Evolutionary conservation across 2,797 vertebrate species (phyloP), one percentile per base, ranked within the genome.

Genomic region (Halcyon badia): DNA sequence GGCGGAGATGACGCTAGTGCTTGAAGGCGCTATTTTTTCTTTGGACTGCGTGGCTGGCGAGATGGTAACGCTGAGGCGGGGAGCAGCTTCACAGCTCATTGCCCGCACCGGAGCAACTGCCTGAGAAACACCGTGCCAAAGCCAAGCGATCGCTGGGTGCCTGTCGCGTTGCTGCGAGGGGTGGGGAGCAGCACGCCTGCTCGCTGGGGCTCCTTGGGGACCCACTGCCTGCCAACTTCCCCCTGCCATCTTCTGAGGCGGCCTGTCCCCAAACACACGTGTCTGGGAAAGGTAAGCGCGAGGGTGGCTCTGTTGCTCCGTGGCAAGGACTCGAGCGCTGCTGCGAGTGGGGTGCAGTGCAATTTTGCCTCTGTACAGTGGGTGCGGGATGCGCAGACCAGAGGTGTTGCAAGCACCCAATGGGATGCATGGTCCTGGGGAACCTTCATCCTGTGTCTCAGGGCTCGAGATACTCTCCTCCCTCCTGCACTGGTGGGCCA

Each of bases 221-320:
- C 46, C 66, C n/a, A 1, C 42, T 1, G 7, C 61, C 80, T 6
- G 42, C 44, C 79, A 14, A 11, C 62, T 33, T 31, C 60, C 35
- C 72, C 9, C 49, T 4, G 11, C 83, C 82, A 12, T 26, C 87
- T 64, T 17, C 12, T 2, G 30, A 39, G 49, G 35, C 10, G 14
- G 70, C 66, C 86, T 33, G 41, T 35, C 60, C 84, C 60, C 68
- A 20, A 1, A 1, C 2, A 52, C 92, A 92, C 75, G 70, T 93
- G 96, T 66, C 85, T 41, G 88, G n/a, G 56, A 31, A 21, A 97
- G 96, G 96, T 95, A 95, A 94, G 92, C 1, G 3, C 62, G 11
- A 41, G 57, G 78, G 90, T 14, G 11, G 56, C 26, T 68, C 39
- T 2, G 37, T 28, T 24, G 30, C 52, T 39, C 31, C 6, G 3